Percentiles rank a stretch among this genome's conserved stretches.
These are phyloP conservation scores for Ophion ventricosus DNA, from an alignment of 2,888 invertebrate genomes.

Conservation along the genomic window DNA sequence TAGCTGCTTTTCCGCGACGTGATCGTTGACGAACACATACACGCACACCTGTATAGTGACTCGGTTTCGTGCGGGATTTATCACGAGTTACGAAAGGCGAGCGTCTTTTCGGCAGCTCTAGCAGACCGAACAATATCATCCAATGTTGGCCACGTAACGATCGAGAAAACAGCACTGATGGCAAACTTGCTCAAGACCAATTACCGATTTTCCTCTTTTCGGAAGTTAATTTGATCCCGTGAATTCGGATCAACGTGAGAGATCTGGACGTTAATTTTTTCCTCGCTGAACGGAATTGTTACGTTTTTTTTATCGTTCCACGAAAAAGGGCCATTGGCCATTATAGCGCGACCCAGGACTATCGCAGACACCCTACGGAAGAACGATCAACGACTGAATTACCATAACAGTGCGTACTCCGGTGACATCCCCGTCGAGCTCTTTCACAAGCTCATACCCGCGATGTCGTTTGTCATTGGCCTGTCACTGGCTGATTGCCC, in stretches of 20 bases:
- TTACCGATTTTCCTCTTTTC: no score
- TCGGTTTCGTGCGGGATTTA: background rate
- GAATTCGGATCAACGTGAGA: no score
- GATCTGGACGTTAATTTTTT: no score
- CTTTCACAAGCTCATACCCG: background rate
- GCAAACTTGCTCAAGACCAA: background rate
- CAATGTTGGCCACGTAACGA: background rate
- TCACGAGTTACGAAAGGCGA: background rate
- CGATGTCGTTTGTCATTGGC: constrained; percentile 2
- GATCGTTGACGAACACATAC: constrained; percentile 13
- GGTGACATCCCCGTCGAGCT: constrained; percentile 13
- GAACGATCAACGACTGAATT: constrained; percentile 29
- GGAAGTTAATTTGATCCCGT: no score
- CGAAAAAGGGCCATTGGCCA: no score
- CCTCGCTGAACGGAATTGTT: no score
- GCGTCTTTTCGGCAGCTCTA: background rate
- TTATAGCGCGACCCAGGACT: background rate
- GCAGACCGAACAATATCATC: background rate
- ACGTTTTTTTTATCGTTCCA: background rate
- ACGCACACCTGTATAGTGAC: background rate
- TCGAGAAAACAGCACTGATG: background rate
- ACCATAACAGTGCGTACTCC: constrained; percentile 2
- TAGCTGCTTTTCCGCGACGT: constrained; percentile 56
- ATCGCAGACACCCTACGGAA: background rate
- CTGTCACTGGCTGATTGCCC: background rate